These are phyloP conservation scores for Hyperoplus lanceolatus DNA, from an alignment of 2,797 vertebrate genomes.

Conservation along the genomic window DNA sequence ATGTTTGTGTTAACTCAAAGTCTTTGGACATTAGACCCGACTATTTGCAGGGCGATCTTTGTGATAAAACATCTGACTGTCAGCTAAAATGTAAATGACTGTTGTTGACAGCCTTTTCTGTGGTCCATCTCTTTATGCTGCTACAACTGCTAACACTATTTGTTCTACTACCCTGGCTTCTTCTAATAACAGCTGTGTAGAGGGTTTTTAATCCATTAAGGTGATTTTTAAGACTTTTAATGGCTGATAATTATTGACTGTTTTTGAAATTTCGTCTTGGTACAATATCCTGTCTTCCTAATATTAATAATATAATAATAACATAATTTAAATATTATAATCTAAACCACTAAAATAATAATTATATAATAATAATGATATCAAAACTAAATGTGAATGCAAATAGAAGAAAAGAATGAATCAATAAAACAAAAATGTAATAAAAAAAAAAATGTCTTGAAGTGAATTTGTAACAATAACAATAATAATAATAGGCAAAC, in stretches of 20 bases:
- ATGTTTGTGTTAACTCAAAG: conserved; percentile 43
- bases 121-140: neutral
- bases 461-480: neutral
- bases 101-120: neutral
- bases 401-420: neutral
- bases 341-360: neutral
- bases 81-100: conserved; percentile 5
- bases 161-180: neutral
- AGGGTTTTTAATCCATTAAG: no score
- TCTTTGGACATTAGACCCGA: conserved; percentile 43
- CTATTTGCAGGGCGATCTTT: conserved; percentile 42
- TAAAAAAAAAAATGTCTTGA: neutral
- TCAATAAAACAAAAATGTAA: neutral
- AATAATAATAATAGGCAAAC: no score
- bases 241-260: neutral
- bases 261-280: neutral
- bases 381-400: neutral
- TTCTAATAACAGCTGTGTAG: neutral
- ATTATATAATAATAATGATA: neutral
- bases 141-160: neutral
- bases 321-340: neutral
- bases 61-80: conserved; percentile 27
- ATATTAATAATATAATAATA: neutral
- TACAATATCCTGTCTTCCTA: neutral
- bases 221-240: neutral